Evolutionary conservation across 2,888 invertebrate species (phyloP).

Genomic region (Entomobrya proxima): DNA sequence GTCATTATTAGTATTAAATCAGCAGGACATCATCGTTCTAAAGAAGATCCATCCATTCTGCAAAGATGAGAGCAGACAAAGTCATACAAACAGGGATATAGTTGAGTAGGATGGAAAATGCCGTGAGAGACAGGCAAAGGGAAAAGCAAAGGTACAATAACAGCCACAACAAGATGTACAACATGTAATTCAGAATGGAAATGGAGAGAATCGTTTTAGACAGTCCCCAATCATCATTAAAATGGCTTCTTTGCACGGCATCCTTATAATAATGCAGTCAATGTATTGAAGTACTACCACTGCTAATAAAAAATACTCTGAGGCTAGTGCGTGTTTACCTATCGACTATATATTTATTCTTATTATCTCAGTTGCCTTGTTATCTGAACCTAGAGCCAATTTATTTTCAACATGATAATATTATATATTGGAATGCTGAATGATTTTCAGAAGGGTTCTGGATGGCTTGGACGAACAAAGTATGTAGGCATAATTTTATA

Average conservation of each 20-base stretch:
- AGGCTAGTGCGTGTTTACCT: conserved; percentile 17
- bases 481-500: too few relatives aligned
- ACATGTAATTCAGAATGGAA: conserved; percentile 62
- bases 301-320: background rate
- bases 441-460: background rate
- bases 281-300: background rate
- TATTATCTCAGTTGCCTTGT: background rate
- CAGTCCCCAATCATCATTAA: conserved; percentile 61
- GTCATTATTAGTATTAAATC: conserved; percentile 68
- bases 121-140: conserved; percentile 20
- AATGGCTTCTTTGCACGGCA: conserved; percentile 63
- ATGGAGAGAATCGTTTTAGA: conserved; percentile 51
- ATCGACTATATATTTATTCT: background rate
- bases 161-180: conserved; percentile 50
- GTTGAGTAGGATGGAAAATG: background rate
- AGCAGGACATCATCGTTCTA: conserved; percentile 57
- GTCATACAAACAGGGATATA: background rate
- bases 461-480: conserved; percentile 5
- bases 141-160: conserved; percentile 1
- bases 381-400: conserved; percentile 1
- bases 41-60: conserved; percentile 21
- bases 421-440: conserved; percentile 8
- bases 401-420: background rate
- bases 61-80: conserved; percentile 26
- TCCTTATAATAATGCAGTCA: background rate